Percentiles rank a stretch among this genome's conserved stretches.
Evolutionary conservation across 2,113 vertebrate genomes (phyloP).

Genomic region (Eubucco bourcierii): DNA sequence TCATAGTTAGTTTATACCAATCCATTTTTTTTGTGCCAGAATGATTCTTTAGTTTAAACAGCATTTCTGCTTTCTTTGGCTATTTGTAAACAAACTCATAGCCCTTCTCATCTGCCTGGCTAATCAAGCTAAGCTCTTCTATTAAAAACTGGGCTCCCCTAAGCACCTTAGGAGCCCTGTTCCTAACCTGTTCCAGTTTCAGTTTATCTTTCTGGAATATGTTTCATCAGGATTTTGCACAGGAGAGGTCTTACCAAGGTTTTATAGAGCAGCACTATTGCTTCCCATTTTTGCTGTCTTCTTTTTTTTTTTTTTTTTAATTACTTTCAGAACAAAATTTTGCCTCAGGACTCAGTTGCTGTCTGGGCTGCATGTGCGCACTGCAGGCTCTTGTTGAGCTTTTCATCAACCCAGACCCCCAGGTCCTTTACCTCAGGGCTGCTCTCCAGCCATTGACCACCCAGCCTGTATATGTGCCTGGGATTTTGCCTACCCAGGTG

Average conservation of each 20-base stretch:
- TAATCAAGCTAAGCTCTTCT: background rate
- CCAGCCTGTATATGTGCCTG: no score
- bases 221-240: background rate
- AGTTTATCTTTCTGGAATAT: background rate
- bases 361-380: no score
- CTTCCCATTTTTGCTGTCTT: background rate
- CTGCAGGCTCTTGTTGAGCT: no score
- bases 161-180: background rate
- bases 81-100: background rate
- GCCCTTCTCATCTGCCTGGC: background rate
- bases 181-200: background rate
- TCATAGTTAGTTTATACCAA: background rate
- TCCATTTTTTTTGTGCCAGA: background rate
- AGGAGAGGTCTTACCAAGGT: background rate
- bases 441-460: no score
- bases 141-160: background rate
- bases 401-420: no score
- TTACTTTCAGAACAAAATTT: background rate
- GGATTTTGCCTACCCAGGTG: no score
- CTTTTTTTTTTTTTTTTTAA: background rate
- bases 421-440: no score
- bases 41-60: background rate
- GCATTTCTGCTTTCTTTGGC: background rate
- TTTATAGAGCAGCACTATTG: background rate
- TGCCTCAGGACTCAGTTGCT: no score